These are phyloP conservation scores for Leiothrix lutea DNA, from an alignment of 2,113 vertebrate species.

Conservation along the genomic window DNA sequence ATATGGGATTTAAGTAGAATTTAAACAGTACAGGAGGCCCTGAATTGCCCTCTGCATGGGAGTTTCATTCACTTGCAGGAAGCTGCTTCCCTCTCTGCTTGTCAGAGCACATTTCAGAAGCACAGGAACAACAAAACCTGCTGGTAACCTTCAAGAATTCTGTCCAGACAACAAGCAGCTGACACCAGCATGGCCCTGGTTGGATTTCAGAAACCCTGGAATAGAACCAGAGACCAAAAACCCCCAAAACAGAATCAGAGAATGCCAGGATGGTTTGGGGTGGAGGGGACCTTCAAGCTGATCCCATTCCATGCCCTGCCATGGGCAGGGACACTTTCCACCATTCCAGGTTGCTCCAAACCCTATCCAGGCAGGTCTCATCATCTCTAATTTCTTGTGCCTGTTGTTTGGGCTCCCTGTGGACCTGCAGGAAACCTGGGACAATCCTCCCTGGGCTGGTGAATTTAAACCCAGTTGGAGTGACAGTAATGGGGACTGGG, in stretches of 20 bases:
- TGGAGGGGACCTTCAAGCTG: neutral
- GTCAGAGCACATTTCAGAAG: neutral
- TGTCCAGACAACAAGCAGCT: neutral
- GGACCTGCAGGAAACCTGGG: neutral
- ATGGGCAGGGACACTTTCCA: neutral
- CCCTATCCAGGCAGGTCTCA: neutral
- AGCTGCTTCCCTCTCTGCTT: neutral
- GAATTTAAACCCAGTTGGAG: neutral
- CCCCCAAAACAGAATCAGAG: neutral
- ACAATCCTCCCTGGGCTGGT: neutral
- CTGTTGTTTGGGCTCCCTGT: neutral
- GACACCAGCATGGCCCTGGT: neutral
- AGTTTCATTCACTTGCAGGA: neutral
- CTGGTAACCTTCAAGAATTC: neutral
- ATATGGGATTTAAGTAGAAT: neutral
- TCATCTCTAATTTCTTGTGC: neutral
- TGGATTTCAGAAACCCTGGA: neutral
- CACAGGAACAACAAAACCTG: neutral
- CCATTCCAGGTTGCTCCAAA: neutral
- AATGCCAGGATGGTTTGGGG: neutral
- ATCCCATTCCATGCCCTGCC: neutral
- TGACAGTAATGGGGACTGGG: fast-evolving
- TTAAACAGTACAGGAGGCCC: neutral
- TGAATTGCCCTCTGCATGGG: neutral
- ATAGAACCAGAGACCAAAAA: neutral